phyloP scores from a whole-genome alignment of 2,113 vertebrate genomes.

The Terrapene triunguis region DNA sequence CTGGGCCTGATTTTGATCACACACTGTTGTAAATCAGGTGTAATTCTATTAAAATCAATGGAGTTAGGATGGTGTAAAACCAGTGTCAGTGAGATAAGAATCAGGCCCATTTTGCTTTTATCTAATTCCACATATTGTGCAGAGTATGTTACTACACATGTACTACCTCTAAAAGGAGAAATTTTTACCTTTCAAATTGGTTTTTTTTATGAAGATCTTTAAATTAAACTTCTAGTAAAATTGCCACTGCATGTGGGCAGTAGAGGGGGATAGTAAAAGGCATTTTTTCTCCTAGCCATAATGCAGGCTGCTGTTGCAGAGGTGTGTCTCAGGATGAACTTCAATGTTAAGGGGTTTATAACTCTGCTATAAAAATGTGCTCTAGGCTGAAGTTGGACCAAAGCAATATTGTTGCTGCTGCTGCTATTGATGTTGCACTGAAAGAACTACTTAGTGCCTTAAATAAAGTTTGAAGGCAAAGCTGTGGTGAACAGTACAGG shows the following conservation, averaged over 20 bases:
- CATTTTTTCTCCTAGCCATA: not conserved
- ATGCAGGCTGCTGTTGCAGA: not conserved
- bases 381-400: not conserved
- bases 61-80: not conserved
- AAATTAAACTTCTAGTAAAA: constrained; percentile 38
- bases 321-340: not conserved
- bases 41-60: not conserved
- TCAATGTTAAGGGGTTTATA: not conserved
- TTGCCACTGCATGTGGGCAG: not conserved
- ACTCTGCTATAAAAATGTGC: not conserved
- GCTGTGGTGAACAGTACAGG: not conserved
- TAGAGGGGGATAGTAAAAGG: not conserved
- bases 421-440: not conserved
- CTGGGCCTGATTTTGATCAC: not conserved
- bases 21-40: not conserved
- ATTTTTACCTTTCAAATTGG: not conserved
- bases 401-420: not conserved
- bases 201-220: constrained; percentile 39
- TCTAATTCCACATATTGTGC: not conserved
- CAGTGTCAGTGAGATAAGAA: not conserved
- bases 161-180: not conserved
- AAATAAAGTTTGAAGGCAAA: not conserved
- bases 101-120: not conserved
- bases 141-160: not conserved
- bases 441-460: not conserved